Evolutionary conservation across 2,888 invertebrate species (phyloP), one percentile per base, ranked within the genome.

Genomic region (Tetramorium bicarinatum): DNA sequence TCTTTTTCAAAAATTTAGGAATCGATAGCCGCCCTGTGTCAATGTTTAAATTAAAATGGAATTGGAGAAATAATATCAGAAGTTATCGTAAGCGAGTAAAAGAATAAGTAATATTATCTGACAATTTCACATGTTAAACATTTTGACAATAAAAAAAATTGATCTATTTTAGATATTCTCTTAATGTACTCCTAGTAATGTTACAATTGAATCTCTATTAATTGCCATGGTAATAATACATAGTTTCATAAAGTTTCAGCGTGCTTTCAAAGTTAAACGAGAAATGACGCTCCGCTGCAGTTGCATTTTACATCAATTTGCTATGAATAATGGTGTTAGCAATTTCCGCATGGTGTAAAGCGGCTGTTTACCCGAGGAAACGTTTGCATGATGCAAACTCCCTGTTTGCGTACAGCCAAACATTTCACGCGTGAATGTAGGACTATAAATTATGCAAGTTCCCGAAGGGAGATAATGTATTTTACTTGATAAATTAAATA

Each of bases 291-390:
- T 72, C 47, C 72, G 21, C 59, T 59, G 72, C 79, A 72, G 79
- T 80, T 80, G 79, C 59, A 80, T 80, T 80, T 80, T 80, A 71
- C 79, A 80, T 80, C 72, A 80, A 80, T 80, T 80, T 80, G 79
- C 79, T 72, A 80, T 80, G 79, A 80, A 80, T 80, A 80, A 80
- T 80, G 79, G 72, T 47, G 79, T 80, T 80, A 72, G 79, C 59
- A 80, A 80, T 80, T 80, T 80, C 72, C 79, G 79, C 71, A 49
- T 80, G 49, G 71, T 72, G 79, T 80, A 80, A 80, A 80, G 79
- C 79, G 72, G 59, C 72, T 80, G 79, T 80, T 80, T 80, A 80
- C 59, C 59, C 79, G 79, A 80, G 79, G 79, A 80, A 80, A 80
- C 79, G 79, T 80, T 80, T 80, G 72, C 79, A 80, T 72, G 47